phyloP scores from a whole-genome alignment of 2,888 invertebrate genomes.

The Rhingia campestris region DNA sequence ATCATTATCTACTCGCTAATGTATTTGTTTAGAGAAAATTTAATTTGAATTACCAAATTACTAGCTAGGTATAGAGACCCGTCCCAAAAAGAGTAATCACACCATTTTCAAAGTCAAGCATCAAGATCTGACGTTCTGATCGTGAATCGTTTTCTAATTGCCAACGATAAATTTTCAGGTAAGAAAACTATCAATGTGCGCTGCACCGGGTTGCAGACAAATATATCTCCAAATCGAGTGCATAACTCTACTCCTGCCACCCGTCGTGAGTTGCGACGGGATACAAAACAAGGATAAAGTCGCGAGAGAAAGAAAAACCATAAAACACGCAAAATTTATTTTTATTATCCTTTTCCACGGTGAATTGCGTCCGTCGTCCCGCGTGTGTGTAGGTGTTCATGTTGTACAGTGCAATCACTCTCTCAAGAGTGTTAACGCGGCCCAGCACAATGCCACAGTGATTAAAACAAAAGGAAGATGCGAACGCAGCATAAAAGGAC shows the following conservation, averaged over 20 bases:
- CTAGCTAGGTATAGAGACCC: background rate
- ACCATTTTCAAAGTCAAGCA: constrained; percentile 42
- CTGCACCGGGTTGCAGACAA: constrained; percentile 32
- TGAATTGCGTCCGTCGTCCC: background rate
- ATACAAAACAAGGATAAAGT: constrained; percentile 2
- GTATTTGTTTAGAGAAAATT: constrained; percentile 23
- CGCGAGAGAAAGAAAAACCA: constrained; percentile 24
- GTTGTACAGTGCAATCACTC: constrained; percentile 31
- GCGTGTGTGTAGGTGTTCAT: background rate
- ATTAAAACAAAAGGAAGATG: constrained; percentile 57
- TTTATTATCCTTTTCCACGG: constrained; percentile 57
- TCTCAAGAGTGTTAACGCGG: constrained; percentile 35
- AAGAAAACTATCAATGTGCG: background rate
- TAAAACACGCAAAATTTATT: constrained; percentile 71
- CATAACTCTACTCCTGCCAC: constrained; percentile 39
- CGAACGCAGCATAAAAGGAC: constrained; percentile 21
- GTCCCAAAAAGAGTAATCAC: background rate
- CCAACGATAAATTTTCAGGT: constrained; percentile 51
- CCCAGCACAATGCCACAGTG: constrained; percentile 6
- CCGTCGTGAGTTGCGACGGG: constrained; percentile 1
- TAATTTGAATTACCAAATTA: constrained; percentile 28
- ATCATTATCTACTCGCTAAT: constrained; percentile 38
- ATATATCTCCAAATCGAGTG: constrained; percentile 44
- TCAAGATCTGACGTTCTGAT: constrained; percentile 34
- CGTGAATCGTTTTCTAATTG: constrained; percentile 59